phyloP scores from a whole-genome alignment of 2,797 vertebrate species.

The Notamacropus eugenii region DNA sequence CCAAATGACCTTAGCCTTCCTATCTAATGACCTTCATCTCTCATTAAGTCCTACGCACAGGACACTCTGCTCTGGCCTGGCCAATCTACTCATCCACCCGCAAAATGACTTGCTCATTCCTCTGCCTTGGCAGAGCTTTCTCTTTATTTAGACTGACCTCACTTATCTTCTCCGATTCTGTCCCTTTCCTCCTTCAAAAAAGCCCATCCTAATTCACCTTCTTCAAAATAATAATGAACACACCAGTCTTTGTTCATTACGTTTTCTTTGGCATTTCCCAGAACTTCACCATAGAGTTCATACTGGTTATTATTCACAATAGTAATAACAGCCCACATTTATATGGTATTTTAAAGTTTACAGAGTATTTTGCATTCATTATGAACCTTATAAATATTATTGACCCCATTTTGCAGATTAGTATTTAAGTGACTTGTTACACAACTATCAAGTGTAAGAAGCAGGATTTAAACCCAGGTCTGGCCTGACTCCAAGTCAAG shows the following conservation, averaged over 20 bases:
- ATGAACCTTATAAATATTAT: not conserved
- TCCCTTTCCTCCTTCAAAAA: conserved; percentile 22
- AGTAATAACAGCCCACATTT: not conserved
- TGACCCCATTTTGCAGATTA: not conserved
- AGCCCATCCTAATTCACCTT: not conserved
- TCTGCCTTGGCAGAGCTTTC: not conserved
- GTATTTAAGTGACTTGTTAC: not conserved
- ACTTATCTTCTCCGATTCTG: not conserved
- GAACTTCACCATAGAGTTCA: not conserved
- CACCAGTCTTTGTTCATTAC: not conserved
- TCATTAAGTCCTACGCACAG: not conserved
- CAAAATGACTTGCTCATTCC: not conserved
- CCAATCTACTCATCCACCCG: not conserved
- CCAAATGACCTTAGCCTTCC: not conserved
- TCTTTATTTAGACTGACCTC: conserved; percentile 13
- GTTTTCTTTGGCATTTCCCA: not conserved
- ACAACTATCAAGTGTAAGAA: not conserved
- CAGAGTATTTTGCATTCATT: not conserved
- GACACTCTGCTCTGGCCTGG: not conserved
- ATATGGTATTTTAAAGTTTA: not conserved
- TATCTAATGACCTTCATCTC: not conserved
- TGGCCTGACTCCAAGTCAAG: not conserved
- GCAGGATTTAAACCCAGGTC: not conserved
- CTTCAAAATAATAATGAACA: not conserved
- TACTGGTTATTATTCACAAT: not conserved